Base-by-base conservation (phyloP, 1,140 invertebrate species). In the Carcinoscorpius rotundicauda region DNA sequence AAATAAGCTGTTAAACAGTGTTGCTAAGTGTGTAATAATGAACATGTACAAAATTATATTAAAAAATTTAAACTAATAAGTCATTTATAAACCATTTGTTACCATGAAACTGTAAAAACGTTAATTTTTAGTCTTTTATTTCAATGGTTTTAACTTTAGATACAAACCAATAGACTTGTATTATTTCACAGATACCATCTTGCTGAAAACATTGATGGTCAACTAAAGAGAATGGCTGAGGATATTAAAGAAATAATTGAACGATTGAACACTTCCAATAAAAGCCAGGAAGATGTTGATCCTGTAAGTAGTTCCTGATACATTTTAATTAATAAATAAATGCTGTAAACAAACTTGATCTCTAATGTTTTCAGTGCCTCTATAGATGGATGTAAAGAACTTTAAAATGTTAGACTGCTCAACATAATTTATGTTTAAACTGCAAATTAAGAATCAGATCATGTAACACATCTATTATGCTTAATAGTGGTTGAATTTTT, bases 181-280 rank as follows among this genome's bases (percentile, higher is more conserved):
- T 63, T 60, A 8, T 50, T 60, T 72, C 77, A 49, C 72, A 87
- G 86, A 68, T 93, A 94, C 75, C 82, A 87, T 65, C 77, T 94
- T 71, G 86, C 92, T 1, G 92, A 96, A 76, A 93, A 86, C 75
- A 81, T 97, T 59, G 91, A 97, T 76, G 89, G 89, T 0, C 93
- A 97, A 76, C 76, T 97, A 62, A 91, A 93, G 75, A 86, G 91
- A 75, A 95, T 97, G 89, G 89, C 90, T 0, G 89, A 94, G 75
- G 92, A 97, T 78, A 77, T 97, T 58, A 94, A 94, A 71, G 93
- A 97, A 77, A 91, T 96, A 49, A 94, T 97, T 64, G 91, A 95
- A 74, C 90, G 94, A 76, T 78, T 97, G 0, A 97, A 97, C 75
- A 87, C 93, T 73, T 85, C 87, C 0, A 93, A 91, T 75, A 84